A percentile compares a stretch with the other conserved stretches of the same genome.
Evolutionary conservation across 2,113 vertebrate species (phyloP).

Genomic region (Silurus glanis): DNA sequence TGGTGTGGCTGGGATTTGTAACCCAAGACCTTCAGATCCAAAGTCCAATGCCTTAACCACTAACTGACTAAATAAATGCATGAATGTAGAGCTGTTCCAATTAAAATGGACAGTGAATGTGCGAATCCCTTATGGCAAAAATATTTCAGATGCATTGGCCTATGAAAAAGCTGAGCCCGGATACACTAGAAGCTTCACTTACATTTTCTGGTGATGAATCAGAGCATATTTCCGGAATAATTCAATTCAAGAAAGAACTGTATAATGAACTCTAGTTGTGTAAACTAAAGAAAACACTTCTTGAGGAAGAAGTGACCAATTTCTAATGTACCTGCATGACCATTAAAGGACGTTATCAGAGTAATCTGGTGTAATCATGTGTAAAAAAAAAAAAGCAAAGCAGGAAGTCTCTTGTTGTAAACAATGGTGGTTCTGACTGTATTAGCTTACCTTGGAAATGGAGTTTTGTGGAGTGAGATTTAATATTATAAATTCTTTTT

Average conservation of each 20-base stretch:
- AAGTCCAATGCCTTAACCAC: too few species aligned
- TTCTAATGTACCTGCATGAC: background rate
- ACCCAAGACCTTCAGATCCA: too few species aligned
- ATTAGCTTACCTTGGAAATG: background rate
- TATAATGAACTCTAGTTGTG: background rate
- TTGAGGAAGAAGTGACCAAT: background rate
- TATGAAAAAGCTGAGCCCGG: background rate
- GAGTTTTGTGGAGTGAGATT: background rate
- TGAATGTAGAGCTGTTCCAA: too few species aligned
- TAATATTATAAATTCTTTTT: background rate
- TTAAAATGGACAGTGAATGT: background rate
- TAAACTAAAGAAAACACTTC: background rate
- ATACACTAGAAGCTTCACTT: background rate
- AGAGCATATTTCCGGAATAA: background rate
- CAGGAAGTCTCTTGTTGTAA: background rate
- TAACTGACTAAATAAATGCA: too few species aligned
- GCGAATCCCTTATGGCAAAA: background rate
- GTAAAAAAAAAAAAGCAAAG: background rate
- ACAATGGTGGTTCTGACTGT: background rate
- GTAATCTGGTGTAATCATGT: slow-evolving; percentile 3
- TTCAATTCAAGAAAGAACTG: background rate
- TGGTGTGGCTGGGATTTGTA: too few species aligned
- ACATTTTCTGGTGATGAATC: background rate
- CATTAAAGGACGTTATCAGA: background rate
- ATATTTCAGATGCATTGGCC: background rate